phyloP scores from a whole-genome alignment of 2,113 vertebrate genomes.

The Tychaedon coryphoeus region DNA sequence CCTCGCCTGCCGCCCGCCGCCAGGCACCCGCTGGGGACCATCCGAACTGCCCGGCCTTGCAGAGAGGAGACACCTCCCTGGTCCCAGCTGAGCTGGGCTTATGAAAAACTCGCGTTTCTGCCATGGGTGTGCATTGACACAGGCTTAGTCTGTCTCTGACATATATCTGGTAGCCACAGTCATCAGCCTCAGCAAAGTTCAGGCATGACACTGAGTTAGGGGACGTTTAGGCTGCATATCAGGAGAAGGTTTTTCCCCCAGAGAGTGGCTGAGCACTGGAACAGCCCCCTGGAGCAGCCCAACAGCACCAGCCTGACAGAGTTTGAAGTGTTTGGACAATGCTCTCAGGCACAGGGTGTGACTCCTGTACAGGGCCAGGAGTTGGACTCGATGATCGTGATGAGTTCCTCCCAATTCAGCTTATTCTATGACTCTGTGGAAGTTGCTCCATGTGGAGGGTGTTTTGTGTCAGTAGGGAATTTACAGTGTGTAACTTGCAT shows the following conservation, averaged over 20 bases:
- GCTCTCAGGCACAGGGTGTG: accelerated
- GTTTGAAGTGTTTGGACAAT: too few relatives aligned
- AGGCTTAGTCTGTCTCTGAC: not conserved
- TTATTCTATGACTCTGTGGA: not conserved
- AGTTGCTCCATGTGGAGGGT: accelerated
- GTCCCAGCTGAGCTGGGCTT: not conserved
- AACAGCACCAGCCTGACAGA: not conserved
- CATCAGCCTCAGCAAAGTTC: not conserved
- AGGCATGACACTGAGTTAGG: not conserved
- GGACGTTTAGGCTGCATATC: not conserved
- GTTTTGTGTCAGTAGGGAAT: not conserved
- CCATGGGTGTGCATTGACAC: accelerated
- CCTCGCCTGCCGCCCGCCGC: too few relatives aligned
- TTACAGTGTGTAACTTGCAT: not conserved
- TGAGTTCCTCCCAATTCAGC: not conserved
- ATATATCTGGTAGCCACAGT: not conserved
- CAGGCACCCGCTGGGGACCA: accelerated
- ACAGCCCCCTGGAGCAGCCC: too few relatives aligned
- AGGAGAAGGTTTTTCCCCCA: not conserved
- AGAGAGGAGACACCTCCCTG: not conserved
- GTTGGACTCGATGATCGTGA: too few relatives aligned
- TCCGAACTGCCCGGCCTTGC: accelerated
- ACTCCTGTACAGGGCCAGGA: not conserved
- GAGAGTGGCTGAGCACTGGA: not conserved
- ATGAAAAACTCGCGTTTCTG: not conserved